A percentile compares a stretch with the other conserved stretches of the same genome.
These are phyloP conservation scores for Barbus barbus DNA, from an alignment of 2,113 vertebrate genomes.

Conservation along the genomic window DNA sequence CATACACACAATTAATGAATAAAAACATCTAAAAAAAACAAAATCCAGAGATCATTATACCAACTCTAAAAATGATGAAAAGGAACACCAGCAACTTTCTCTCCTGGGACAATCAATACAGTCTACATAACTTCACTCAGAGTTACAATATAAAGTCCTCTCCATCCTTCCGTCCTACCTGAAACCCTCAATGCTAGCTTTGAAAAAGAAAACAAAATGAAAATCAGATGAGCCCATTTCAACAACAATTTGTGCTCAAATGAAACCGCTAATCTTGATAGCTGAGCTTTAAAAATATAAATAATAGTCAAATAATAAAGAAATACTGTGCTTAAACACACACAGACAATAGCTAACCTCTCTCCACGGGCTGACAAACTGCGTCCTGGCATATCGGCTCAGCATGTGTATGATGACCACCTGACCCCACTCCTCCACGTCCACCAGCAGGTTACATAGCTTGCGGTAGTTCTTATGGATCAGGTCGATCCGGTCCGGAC, in stretches of 20 bases:
- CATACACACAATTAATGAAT: constrained; percentile 36
- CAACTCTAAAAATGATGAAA: not conserved
- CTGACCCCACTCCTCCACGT: constrained; percentile 98
- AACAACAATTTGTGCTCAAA: not conserved
- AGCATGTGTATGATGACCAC: constrained; percentile 98
- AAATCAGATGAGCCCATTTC: not conserved
- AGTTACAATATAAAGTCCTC: not conserved
- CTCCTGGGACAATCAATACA: not conserved
- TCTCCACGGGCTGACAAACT: constrained; percentile 92
- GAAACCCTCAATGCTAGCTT: constrained; percentile 5
- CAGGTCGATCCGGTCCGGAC: constrained; percentile 95
- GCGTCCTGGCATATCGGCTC: constrained; percentile 92
- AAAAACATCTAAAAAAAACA: constrained; percentile 60
- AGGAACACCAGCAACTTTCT: not conserved
- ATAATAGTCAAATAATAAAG: not conserved
- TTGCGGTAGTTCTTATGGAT: constrained; percentile 99
- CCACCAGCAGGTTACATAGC: constrained; percentile 93
- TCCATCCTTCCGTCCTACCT: constrained; percentile 6
- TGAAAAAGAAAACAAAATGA: not conserved
- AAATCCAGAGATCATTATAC: not conserved
- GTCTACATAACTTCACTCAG: not conserved
- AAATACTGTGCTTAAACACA: not conserved
- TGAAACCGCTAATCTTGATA: not conserved
- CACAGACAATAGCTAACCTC: constrained; percentile 78
- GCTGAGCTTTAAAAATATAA: not conserved